A percentile compares a stretch with the other conserved stretches of the same genome.
Evolutionary conservation across 2,113 vertebrate genomes (phyloP).

Genomic region (Pteropus alecto): DNA sequence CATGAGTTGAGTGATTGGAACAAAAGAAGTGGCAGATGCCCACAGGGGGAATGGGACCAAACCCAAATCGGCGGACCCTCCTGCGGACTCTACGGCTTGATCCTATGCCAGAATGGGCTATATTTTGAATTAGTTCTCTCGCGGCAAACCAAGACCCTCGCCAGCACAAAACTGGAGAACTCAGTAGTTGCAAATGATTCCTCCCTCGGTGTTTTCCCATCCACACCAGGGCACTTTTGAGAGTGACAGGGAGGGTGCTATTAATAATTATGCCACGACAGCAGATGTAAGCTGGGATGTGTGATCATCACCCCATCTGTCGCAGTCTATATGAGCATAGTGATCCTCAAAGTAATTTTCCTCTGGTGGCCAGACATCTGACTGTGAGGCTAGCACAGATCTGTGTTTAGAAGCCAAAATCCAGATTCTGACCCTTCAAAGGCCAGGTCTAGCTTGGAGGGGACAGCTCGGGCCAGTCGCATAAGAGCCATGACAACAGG

Average conservation of each 20-base stretch:
- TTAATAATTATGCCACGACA: not conserved
- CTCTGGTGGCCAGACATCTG: not conserved
- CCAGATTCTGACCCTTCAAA: not conserved
- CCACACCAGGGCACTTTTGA: not conserved
- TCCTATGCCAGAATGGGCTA: not conserved
- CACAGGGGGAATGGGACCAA: not conserved
- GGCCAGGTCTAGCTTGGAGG: not conserved
- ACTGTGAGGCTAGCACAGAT: not conserved
- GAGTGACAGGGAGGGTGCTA: not conserved
- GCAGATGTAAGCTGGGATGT: not conserved
- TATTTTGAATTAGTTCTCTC: not conserved
- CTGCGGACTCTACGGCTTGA: not conserved
- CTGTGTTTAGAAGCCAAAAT: not conserved
- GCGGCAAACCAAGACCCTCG: not conserved
- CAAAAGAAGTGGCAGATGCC: not conserved
- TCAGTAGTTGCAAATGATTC: not conserved
- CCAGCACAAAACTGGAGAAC: not conserved
- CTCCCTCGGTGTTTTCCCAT: not conserved
- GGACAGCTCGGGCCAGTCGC: not conserved
- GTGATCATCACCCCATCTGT: not conserved
- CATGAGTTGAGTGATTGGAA: not conserved
- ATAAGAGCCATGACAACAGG: accelerated
- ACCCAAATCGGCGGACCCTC: not conserved
- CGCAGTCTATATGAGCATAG: not conserved
- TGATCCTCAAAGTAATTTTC: not conserved